Evolutionary conservation across 2,113 vertebrate species (phyloP).

Genomic region (Xiphophorus maculatus): DNA sequence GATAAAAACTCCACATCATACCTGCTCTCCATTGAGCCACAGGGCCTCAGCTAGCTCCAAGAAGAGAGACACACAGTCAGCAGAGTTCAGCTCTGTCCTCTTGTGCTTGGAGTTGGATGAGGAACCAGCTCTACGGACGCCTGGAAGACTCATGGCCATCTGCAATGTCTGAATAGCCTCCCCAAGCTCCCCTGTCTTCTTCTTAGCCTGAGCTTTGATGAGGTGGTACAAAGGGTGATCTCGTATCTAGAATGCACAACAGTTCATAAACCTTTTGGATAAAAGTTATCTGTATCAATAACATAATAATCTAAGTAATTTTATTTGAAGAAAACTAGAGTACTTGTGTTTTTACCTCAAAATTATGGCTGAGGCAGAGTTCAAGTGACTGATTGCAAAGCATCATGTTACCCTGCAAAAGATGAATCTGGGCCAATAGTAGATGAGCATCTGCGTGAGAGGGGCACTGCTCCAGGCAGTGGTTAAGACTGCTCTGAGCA

Average conservation of each 20-base stretch:
- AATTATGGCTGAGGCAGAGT: conserved; percentile 93
- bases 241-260: conserved; percentile 81
- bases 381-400: conserved; percentile 92
- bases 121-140: conserved; percentile 81
- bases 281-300: not conserved
- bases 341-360: conserved; percentile 84
- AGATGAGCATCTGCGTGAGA: conserved; percentile 91
- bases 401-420: conserved; percentile 88
- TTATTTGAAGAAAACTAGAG: not conserved
- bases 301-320: not conserved
- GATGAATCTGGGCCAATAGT: conserved; percentile 93
- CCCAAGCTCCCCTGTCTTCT: conserved; percentile 87
- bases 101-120: conserved; percentile 84
- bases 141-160: conserved; percentile 92
- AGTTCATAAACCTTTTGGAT: not conserved
- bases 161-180: conserved; percentile 95
- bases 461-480: conserved; percentile 88
- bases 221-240: conserved; percentile 94
- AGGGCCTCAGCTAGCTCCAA: conserved; percentile 92
- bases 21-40: conserved; percentile 92
- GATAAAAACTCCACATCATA: conserved; percentile 52
- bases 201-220: conserved; percentile 92
- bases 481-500: conserved; percentile 85
- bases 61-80: conserved; percentile 89
- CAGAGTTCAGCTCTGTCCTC: conserved; percentile 82